Conservation (phyloP, 1,140 invertebrate genomes). For the Pantala flavescens region DNA sequence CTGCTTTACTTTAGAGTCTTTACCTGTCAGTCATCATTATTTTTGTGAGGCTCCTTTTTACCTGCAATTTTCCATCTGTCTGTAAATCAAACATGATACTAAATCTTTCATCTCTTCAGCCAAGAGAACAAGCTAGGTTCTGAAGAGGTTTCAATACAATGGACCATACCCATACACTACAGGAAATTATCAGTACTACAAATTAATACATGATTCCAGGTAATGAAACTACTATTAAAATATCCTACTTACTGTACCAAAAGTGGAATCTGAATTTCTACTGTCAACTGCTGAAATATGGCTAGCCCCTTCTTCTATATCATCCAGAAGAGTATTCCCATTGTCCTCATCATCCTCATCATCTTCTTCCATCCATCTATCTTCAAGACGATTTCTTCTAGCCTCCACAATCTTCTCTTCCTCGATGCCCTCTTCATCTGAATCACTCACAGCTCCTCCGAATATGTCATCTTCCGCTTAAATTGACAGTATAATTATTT, state of each 20-base stretch:
- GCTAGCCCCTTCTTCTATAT: background rate
- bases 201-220: no score
- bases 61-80: no score
- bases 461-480: conserved; percentile 73
- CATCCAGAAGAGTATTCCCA: background rate
- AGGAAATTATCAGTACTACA: no score
- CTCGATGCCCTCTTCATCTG: conserved; percentile 31
- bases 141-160: no score
- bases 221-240: no score
- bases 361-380: background rate
- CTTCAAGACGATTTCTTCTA: background rate
- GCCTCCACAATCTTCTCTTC: background rate
- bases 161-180: no score
- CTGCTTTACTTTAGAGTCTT: no score
- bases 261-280: background rate
- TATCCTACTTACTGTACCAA: background rate
- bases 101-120: no score
- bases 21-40: no score
- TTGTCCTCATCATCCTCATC: background rate
- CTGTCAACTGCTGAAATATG: background rate
- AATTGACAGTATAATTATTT: conserved; percentile 23
- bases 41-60: no score
- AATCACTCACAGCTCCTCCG: conserved; percentile 46
- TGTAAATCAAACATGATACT: no score
- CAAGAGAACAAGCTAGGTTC: no score